phyloP scores from a whole-genome alignment of 2,797 vertebrate species.

The Eleutherodactylus coqui region DNA sequence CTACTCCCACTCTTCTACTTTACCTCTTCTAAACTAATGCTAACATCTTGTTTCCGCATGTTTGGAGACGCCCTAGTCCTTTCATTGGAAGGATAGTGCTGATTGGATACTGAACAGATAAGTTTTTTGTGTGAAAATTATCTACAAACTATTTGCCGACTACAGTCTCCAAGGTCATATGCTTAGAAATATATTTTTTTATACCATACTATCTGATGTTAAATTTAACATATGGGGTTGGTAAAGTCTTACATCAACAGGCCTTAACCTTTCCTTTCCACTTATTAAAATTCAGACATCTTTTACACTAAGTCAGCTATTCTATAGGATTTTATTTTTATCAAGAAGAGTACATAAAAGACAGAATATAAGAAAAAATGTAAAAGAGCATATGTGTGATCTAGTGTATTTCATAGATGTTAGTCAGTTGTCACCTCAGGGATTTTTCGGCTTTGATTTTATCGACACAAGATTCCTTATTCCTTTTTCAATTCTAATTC shows the following conservation, averaged over 20 bases:
- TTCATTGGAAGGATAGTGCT: background rate
- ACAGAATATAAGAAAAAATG: conserved; percentile 24
- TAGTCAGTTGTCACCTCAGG: conserved; percentile 34
- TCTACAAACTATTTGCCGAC: background rate
- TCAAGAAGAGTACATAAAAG: conserved; percentile 8
- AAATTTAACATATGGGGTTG: background rate
- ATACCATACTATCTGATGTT: background rate
- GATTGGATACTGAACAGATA: background rate
- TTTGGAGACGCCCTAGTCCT: background rate
- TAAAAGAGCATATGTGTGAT: conserved; percentile 36
- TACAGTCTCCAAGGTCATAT: background rate
- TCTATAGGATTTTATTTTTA: conserved; percentile 33
- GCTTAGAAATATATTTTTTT: background rate
- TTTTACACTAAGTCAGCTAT: background rate
- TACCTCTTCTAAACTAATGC: background rate
- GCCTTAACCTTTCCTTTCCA: background rate
- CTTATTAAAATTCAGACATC: background rate
- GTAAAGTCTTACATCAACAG: background rate
- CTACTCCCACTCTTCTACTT: background rate
- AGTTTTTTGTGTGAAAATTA: background rate
- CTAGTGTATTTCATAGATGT: conserved; percentile 23
- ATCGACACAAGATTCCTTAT: background rate
- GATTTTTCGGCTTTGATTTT: conserved; percentile 48
- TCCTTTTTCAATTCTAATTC: conserved; percentile 16
- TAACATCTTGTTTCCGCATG: background rate